These are phyloP conservation scores for Anas platyrhynchos DNA, from an alignment of 2,113 vertebrate species.

Conservation along the genomic window DNA sequence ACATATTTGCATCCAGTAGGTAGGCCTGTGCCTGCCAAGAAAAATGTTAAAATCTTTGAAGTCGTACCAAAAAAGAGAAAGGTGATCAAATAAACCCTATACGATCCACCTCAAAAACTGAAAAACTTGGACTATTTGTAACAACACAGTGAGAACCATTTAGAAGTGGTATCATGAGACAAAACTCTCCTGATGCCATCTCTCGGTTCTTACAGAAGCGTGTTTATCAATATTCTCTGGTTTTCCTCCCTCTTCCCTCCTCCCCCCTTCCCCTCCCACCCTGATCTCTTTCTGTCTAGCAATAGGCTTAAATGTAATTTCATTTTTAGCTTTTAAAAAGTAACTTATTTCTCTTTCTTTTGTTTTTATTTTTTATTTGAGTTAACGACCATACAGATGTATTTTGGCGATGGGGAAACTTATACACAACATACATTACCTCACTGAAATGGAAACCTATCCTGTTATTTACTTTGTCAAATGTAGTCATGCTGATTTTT, in stretches of 20 bases:
- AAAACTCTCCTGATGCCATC: not conserved
- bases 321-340: conserved; percentile 1
- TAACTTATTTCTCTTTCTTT: conserved; percentile 55
- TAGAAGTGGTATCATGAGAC: not conserved
- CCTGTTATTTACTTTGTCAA: conserved; percentile 14
- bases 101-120: not conserved
- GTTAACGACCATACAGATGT: not conserved
- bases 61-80: conserved; percentile 8
- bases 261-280: not conserved
- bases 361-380: conserved; percentile 28
- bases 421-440: conserved; percentile 30
- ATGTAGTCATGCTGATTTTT: conserved; percentile 4
- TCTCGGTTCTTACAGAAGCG: not conserved
- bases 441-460: conserved; percentile 46
- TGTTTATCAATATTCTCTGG: not conserved
- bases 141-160: not conserved
- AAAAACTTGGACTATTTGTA: conserved; percentile 5
- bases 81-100: not conserved
- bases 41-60: not conserved
- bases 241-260: not conserved
- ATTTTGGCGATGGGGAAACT: conserved; percentile 23
- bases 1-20: not conserved
- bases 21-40: not conserved
- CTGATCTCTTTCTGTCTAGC: not conserved
- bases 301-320: not conserved